phyloP scores from a whole-genome alignment of 2,797 vertebrate species.

The Spheniscus humboldti region DNA sequence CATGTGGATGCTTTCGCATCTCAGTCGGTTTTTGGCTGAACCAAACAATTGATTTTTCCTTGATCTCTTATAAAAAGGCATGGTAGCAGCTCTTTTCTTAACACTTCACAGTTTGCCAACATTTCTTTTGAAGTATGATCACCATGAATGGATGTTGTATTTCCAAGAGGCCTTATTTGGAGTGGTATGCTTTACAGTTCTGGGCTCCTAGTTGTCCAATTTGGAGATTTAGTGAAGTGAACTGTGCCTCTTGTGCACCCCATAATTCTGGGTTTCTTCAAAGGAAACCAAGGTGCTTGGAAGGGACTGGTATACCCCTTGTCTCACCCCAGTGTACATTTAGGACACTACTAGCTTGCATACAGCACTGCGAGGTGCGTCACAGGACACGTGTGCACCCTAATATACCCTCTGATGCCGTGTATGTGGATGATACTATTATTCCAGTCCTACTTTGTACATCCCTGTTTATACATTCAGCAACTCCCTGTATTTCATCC shows the following conservation, averaged over 20 bases:
- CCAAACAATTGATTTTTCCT: not conserved
- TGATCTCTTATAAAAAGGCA: not conserved
- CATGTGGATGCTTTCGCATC: not conserved
- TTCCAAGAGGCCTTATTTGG: not conserved
- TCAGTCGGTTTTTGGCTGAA: not conserved
- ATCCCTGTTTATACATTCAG: not conserved
- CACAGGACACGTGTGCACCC: fast-evolving
- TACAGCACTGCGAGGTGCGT: not conserved
- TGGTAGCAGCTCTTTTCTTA: not conserved
- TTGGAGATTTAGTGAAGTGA: not conserved
- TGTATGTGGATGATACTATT: not conserved
- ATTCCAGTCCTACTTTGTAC: not conserved
- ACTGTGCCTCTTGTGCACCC: not conserved
- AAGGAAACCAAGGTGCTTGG: not conserved
- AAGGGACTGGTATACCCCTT: not conserved
- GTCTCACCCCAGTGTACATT: not conserved
- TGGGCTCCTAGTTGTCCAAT: not conserved
- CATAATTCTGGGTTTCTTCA: not conserved
- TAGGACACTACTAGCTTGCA: not conserved
- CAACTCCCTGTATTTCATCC: not conserved
- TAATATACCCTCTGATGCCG: not conserved
- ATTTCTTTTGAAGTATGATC: not conserved
- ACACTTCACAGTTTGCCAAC: not conserved
- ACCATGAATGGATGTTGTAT: not conserved
- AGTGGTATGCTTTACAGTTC: not conserved